Conservation (phyloP, 1,140 invertebrate species). For the Globodera rostochiensis region DNA sequence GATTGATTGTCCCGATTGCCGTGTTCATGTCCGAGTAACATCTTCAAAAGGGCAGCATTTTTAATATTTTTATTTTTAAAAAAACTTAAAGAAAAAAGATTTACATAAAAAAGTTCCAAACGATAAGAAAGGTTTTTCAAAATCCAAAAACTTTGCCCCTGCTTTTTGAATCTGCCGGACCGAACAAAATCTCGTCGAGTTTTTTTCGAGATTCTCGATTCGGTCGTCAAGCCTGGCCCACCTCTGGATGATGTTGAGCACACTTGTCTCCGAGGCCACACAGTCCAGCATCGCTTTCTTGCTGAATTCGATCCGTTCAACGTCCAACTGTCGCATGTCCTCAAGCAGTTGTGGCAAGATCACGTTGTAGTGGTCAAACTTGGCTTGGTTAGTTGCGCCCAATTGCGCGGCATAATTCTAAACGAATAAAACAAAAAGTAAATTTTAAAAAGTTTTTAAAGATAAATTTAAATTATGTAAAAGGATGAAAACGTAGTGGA, state of each 20-base stretch:
- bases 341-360: slow-evolving; percentile 58
- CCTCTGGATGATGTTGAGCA: slow-evolving; percentile 51
- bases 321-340: slow-evolving; percentile 53
- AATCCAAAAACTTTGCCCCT: not conserved
- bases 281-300: slow-evolving; percentile 48
- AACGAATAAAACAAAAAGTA: not conserved
- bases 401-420: slow-evolving; percentile 50
- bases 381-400: slow-evolving; percentile 52
- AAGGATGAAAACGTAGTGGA: too few relatives aligned
- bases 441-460: not conserved
- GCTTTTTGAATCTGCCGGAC: too few relatives aligned
- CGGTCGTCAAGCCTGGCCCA: too few relatives aligned
- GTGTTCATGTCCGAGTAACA: slow-evolving; percentile 61
- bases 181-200: too few relatives aligned
- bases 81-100: too few relatives aligned
- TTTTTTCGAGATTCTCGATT: too few relatives aligned
- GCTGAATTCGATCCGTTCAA: slow-evolving; percentile 56
- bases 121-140: too few relatives aligned
- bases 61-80: not conserved
- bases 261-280: slow-evolving; percentile 55
- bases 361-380: slow-evolving; percentile 49
- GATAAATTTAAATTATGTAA: too few relatives aligned
- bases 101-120: too few relatives aligned
- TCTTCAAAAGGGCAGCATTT: slow-evolving; percentile 37
- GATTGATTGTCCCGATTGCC: slow-evolving; percentile 54